Evolutionary conservation across 2,113 vertebrate genomes (phyloP), one percentile per base, ranked within the genome.

Genomic region (Porphyrio hochstetteri): DNA sequence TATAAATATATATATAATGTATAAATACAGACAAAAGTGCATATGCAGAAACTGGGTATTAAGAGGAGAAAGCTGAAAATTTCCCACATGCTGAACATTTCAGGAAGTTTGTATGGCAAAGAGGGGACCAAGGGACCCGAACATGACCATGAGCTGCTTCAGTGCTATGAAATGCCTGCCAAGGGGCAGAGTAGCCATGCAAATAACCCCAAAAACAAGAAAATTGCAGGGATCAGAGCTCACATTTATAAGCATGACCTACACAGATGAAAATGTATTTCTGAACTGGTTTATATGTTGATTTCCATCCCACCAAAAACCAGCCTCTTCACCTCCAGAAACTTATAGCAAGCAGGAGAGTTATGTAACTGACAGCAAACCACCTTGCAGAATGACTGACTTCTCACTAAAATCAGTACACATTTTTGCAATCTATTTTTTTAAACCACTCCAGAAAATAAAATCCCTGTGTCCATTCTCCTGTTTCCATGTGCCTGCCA

Each of bases 381-480:
- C 14, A 15, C 25, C 17, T 33, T 21, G 16, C 21, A 7, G 12
- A 1, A 21, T 31, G 14, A 44, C 60, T 28, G 17, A 19, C 23
- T 70, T 53, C 56, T 81, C 57, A 55, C n/a, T 14, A 60, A 70
- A 88, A 48, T 23, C 18, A 24, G 16, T 10, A 17, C 13, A 35
- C 1, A 4, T 23, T 16, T 38, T 81, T 68, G 7, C 50, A 74
- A 40, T 35, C 0, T 0, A 8, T n/a, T 70, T 88, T 88, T 80
- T 89, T 33, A 23, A 86, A 56, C 7, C 13, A 10, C 23, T 69
- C 13, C 29, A 65, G 59, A 56, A 89, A 91, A 93, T 35, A 5
- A 89, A 92, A 89, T 14, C 69, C 5, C 0, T 33, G 35, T 19
- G 17, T 40, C 17, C 2, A 0, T 81, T 64, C 7, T 53, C 85